Conservation (phyloP, 2,113 vertebrate genomes). For the Sprattus sprattus region DNA sequence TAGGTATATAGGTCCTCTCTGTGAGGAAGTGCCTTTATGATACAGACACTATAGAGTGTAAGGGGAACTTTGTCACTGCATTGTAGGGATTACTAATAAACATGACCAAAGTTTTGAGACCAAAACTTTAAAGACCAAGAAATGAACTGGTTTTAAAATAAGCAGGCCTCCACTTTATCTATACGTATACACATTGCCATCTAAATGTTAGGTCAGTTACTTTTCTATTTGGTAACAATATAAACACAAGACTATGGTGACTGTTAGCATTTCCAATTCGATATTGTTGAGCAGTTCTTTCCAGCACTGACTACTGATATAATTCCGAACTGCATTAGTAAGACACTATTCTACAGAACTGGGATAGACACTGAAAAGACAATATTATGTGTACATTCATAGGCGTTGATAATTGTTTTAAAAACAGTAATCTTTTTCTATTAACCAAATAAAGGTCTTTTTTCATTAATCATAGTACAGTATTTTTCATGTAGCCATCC, state of each 20-base stretch:
- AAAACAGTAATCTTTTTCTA: conserved; percentile 47
- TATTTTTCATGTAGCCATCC: conserved; percentile 33
- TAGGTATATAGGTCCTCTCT: neutral
- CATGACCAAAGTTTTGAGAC: conserved; percentile 69
- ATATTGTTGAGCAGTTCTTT: neutral
- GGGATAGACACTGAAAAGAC: conserved; percentile 29
- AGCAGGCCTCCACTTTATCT: conserved; percentile 7
- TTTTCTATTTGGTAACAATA: neutral
- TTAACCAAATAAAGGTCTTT: conserved; percentile 54
- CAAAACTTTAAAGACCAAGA: conserved; percentile 57
- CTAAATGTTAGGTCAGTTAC: neutral
- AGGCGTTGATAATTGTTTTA: conserved; percentile 23
- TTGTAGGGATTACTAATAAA: conserved; percentile 41
- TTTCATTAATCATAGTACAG: conserved; percentile 36
- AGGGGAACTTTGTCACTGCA: conserved; percentile 6
- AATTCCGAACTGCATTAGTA: neutral
- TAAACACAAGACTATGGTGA: neutral
- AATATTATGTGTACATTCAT: conserved; percentile 39
- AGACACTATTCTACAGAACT: neutral
- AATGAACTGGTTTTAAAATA: conserved; percentile 24
- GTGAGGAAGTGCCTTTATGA: neutral
- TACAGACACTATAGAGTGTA: conserved; percentile 11
- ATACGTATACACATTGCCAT: neutral
- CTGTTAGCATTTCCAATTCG: neutral
- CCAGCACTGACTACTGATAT: conserved; percentile 16